Evolutionary conservation across 2,888 invertebrate species (phyloP), one percentile per base, ranked within the genome.

Genomic region (Xestobium rufovillosum): DNA sequence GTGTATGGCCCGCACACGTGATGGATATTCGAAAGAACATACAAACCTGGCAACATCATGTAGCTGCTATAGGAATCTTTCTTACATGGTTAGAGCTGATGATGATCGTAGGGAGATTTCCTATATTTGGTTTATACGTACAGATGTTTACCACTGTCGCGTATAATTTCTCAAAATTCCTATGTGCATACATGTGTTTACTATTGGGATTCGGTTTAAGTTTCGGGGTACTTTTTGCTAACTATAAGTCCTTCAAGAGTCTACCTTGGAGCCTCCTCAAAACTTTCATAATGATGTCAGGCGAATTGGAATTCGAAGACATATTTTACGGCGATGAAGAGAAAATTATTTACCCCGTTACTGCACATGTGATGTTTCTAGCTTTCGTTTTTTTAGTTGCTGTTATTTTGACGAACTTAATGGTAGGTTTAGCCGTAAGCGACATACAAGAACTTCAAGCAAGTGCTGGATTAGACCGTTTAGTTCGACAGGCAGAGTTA

Each of bases 121-220:
- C 88, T 19, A 82, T 83, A 48, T 88, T 88, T 51, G 88, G 88
- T 1, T 68, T 88, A 2, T 88, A 88, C 57, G 81, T 89, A 13
- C 87, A 88, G 66, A 88, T 89, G 86, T 87, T 88, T 59, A 84
- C 85, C 1, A 83, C 81, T 52, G 85, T 88, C 36, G 79, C 87
- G 1, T 72, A 84, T 1, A 88, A 89, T 57, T 88, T 89, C 59
- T 77, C 78, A 10, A 85, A 85, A 53, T 87, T 89, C 56, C 68
- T 88, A 2, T 62, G 83, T 41, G 86, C 87, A 1, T 89, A 88
- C 60, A 76, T 82, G 48, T 87, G 86, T 45, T 70, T 89, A 1
- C 71, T 88, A 41, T 72, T 87, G 36, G 88, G 86, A 0, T 89
- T 88, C 55, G 80, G 83, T 0, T 61, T 89, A 12, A 82, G 83